Evolutionary conservation across 1,140 invertebrate species (phyloP), one percentile per base, ranked within the genome.

Genomic region (Anastrepha ludens): DNA sequence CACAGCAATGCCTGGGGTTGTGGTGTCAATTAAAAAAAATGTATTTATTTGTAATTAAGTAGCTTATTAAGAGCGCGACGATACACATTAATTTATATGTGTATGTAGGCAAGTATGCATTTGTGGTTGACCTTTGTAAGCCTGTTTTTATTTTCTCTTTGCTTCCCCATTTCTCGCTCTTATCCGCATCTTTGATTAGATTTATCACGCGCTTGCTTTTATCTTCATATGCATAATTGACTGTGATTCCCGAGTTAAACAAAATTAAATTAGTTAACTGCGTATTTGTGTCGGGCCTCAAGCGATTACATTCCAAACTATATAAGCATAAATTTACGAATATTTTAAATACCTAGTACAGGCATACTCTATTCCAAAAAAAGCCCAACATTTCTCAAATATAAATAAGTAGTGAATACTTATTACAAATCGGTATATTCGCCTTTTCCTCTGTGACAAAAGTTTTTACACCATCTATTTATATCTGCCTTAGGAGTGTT

Each of bases 151-250:
- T 17, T 17, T 47, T 47, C 44, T 47, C 15, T 44, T 13, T 4
- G 4, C 39, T 67, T 41, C 39, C n/a, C 13, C 3, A 15, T 74
- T 47, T 41, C 3, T 67, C 39, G 41, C 67, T 47, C 13, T 29
- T 74, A 7, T 17, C 11, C 4, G 15, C 39, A 74, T 47, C 41
- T 13, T 74, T 17, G 39, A 41, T 44, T 74, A 74, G 39, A 47
- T 74, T 74, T 44, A 74, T 11, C 67, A 74, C 67, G 67, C 67
- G 67, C 39, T 41, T n/a, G 15, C 41, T 7, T 74, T 74, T 47
- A 74, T 67, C 39, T 44, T 47, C 15, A 74, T 41, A 4, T 13
- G 44, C 67, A 74, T 47, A 74, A 39, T 39, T 74, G 67, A 74
- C 41, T 44, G 0, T 17, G 60, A 62, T 62, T 62, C 4, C 4